Percentiles rank a stretch among this genome's conserved stretches.
These are phyloP conservation scores for Zeuzera pyrina DNA, from an alignment of 2,888 invertebrate genomes.

Conservation along the genomic window DNA sequence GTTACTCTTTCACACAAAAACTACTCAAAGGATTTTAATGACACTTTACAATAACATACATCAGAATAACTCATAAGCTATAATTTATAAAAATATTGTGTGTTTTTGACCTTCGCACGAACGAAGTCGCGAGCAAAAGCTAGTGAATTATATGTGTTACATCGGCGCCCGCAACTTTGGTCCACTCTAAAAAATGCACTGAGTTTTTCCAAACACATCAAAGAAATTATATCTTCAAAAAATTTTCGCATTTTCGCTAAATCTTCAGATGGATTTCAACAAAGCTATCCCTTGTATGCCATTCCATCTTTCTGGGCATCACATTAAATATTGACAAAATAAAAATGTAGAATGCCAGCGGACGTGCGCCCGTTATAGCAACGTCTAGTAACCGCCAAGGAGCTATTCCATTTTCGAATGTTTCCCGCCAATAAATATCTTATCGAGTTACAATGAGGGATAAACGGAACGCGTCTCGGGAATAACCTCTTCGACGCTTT, in stretches of 20 bases:
- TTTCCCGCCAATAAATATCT: slow-evolving; percentile 68
- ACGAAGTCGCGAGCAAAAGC: too few species aligned
- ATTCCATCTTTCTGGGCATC: slow-evolving; percentile 33
- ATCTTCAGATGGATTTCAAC: not conserved
- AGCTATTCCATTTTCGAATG: slow-evolving; percentile 62
- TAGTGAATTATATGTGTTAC: too few species aligned
- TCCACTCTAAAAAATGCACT: too few species aligned
- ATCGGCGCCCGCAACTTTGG: too few species aligned
- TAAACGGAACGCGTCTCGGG: slow-evolving; percentile 41
- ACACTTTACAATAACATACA: too few species aligned
- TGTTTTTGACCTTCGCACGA: too few species aligned
- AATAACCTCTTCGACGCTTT: slow-evolving; percentile 30
- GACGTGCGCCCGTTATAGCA: slow-evolving; percentile 53
- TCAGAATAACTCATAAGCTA: too few species aligned
- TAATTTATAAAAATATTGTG: too few species aligned
- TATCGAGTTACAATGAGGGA: slow-evolving; percentile 67
- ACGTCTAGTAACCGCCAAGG: slow-evolving; percentile 50
- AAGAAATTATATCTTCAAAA: too few species aligned
- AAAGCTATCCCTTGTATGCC: slow-evolving; percentile 11
- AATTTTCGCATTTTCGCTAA: too few species aligned
- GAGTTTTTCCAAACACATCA: too few species aligned
- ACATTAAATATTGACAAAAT: slow-evolving; percentile 72
- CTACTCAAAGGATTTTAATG: not conserved
- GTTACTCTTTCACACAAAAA: not conserved
- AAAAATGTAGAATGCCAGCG: slow-evolving; percentile 64